These are phyloP conservation scores for Petrolisthes manimaculis DNA, from an alignment of 2,888 invertebrate species.

Conservation along the genomic window DNA sequence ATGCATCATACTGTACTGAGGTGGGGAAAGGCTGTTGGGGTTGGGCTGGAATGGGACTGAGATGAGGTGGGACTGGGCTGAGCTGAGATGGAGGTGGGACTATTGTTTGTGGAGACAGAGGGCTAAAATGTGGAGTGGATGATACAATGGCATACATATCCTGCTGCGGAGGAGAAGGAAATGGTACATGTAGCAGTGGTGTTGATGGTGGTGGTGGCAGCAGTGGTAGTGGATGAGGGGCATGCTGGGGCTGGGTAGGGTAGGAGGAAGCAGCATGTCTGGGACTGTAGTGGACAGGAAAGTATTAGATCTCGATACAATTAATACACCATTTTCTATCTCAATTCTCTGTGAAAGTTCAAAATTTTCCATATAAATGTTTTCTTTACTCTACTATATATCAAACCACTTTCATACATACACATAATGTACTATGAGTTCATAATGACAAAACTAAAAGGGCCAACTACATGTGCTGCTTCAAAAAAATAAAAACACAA, in stretches of 20 bases:
- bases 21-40: neutral
- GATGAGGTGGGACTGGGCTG: neutral
- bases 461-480: no score
- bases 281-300: no score
- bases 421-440: no score
- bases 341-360: no score
- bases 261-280: no score
- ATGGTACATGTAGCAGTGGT: neutral
- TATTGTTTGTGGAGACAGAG: neutral
- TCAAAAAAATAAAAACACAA: no score
- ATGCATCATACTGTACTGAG: neutral
- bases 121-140: neutral
- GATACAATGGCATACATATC: neutral
- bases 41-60: neutral
- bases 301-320: no score
- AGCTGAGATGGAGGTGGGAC: neutral
- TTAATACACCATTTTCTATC: no score
- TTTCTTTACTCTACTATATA: no score
- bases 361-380: no score
- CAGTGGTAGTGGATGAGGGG: neutral
- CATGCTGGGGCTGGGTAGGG: neutral
- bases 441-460: no score
- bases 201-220: neutral
- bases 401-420: no score
- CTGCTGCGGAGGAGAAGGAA: neutral